Percentiles rank a stretch among this genome's conserved stretches.
phyloP scores from a whole-genome alignment of 2,113 vertebrate species.

The Psophia crepitans region DNA sequence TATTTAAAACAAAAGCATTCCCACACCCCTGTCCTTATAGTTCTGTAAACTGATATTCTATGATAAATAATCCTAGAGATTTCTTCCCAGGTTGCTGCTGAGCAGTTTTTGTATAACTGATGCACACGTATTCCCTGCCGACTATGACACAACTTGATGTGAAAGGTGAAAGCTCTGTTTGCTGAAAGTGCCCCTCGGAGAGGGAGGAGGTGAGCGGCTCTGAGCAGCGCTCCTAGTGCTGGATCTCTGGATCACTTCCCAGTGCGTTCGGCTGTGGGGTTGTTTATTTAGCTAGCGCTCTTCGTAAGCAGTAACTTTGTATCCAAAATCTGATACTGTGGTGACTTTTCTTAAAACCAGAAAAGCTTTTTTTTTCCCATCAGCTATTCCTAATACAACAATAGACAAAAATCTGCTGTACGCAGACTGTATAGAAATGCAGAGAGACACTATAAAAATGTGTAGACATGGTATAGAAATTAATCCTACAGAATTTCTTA shows the following conservation, averaged over 20 bases:
- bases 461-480: not conserved
- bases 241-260: not conserved
- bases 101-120: not conserved
- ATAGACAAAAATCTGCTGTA: not conserved
- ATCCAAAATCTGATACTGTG: not conserved
- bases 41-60: not conserved
- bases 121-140: not conserved
- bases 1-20: not conserved
- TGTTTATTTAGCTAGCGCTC: not conserved
- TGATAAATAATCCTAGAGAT: not conserved
- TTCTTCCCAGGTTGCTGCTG: not conserved
- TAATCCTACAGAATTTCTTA: not conserved
- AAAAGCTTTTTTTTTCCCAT: not conserved
- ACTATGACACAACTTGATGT: accelerated
- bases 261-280: not conserved
- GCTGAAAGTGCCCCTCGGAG: not conserved
- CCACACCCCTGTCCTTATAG: not conserved
- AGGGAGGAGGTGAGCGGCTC: not conserved
- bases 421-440: not conserved
- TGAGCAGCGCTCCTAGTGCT: not conserved
- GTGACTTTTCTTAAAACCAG: not conserved
- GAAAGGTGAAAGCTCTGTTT: not conserved
- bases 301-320: not conserved
- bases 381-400: not conserved
- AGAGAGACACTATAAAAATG: not conserved